Evolutionary conservation across 2,797 vertebrate species (phyloP).

Genomic region (Pseudochirops corinnae): DNA sequence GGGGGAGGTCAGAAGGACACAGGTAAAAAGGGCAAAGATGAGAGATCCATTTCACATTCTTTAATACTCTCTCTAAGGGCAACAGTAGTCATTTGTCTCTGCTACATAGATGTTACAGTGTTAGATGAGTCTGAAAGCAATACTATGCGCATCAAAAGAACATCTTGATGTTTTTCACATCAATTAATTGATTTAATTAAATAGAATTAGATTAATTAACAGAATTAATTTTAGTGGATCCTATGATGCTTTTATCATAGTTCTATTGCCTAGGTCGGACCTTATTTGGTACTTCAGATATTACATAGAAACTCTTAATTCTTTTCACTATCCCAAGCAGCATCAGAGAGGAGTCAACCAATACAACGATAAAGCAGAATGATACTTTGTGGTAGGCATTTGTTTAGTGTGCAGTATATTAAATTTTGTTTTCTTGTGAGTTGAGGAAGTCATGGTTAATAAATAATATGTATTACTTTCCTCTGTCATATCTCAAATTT

Average conservation of each 20-base stretch:
- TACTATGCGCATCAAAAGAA: not conserved
- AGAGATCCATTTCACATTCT: not conserved
- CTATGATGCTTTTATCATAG: not conserved
- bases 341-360: not conserved
- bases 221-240: not conserved
- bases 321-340: not conserved
- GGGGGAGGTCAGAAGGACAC: no score
- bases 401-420: not conserved
- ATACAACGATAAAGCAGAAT: not conserved
- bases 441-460: not conserved
- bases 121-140: not conserved
- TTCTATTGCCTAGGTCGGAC: not conserved
- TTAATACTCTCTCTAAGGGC: not conserved
- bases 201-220: not conserved
- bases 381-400: not conserved
- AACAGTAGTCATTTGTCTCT: not conserved
- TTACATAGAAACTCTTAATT: not conserved
- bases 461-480: not conserved
- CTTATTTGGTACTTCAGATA: not conserved
- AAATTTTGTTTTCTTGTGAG: not conserved
- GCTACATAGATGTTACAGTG: not conserved
- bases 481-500: not conserved
- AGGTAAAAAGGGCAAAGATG: not conserved
- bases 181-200: not conserved
- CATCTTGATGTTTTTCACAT: not conserved